phyloP scores from a whole-genome alignment of 2,113 vertebrate species.

The Coracopsis vasa region DNA sequence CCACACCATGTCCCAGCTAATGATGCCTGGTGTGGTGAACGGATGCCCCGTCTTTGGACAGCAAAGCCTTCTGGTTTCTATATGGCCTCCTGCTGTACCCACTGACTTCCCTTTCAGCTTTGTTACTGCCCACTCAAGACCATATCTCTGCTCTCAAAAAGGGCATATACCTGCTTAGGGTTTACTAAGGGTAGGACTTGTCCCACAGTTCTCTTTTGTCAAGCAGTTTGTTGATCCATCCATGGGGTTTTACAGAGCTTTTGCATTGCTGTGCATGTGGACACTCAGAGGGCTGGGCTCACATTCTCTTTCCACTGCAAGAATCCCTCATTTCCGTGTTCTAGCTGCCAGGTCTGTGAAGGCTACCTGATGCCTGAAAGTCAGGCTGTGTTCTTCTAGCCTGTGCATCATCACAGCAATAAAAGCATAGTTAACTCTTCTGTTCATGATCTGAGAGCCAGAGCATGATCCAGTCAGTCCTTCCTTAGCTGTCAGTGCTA shows the following conservation, averaged over 20 bases:
- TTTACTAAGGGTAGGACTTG: not conserved
- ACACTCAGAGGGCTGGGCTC: not conserved
- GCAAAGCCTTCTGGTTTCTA: not conserved
- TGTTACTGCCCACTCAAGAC: not conserved
- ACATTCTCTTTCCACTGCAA: conserved; percentile 3
- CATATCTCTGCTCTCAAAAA: not conserved
- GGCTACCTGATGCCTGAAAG: not conserved
- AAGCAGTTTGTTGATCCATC: not conserved
- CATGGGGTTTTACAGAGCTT: not conserved
- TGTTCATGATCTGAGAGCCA: conserved; percentile 1
- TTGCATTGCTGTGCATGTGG: not conserved
- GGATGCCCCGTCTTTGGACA: not conserved
- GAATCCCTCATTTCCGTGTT: not conserved
- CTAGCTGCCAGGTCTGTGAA: not conserved
- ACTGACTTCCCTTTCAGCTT: not conserved
- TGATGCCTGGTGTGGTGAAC: not conserved
- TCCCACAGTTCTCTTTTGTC: not conserved
- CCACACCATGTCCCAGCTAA: not conserved
- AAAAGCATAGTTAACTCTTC: not conserved
- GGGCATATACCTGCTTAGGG: not conserved
- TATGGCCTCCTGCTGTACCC: not conserved
- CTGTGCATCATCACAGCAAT: not conserved
- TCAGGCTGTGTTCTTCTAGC: not conserved
- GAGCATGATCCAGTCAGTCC: not conserved
- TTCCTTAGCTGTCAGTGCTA: not conserved